These are phyloP conservation scores for Elysia chlorotica DNA, from an alignment of 1,140 invertebrate genomes.

Conservation along the genomic window DNA sequence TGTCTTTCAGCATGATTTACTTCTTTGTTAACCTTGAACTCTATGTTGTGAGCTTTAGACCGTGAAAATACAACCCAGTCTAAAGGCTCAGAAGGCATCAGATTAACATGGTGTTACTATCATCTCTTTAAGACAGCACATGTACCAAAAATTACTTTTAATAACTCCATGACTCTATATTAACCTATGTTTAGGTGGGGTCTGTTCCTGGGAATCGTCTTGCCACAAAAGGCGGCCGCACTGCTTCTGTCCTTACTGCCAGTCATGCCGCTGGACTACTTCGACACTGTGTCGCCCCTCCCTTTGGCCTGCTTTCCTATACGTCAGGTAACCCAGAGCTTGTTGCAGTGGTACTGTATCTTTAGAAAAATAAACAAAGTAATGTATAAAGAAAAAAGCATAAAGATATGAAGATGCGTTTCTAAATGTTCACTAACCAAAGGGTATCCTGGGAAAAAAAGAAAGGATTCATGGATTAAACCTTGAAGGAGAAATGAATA, in stretches of 20 bases:
- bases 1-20: too few relatives aligned
- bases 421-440: background rate
- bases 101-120: too few relatives aligned
- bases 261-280: constrained; percentile 28
- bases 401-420: background rate
- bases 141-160: background rate
- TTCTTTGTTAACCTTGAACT: too few relatives aligned
- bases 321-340: constrained; percentile 7
- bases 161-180: background rate
- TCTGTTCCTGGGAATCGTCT: constrained; percentile 31
- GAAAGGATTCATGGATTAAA: background rate
- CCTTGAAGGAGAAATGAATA: background rate
- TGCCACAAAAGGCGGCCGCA: constrained; percentile 39
- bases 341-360: background rate
- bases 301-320: constrained; percentile 38
- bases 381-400: background rate
- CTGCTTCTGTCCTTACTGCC: constrained; percentile 28
- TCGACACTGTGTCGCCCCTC: constrained; percentile 16
- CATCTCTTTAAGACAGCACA: too few relatives aligned
- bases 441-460: background rate
- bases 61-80: background rate
- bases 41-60: background rate
- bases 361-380: background rate
- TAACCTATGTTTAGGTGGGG: constrained; percentile 12
- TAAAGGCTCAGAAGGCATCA: too few relatives aligned